Evolutionary conservation across 2,113 vertebrate genomes (phyloP), one percentile per base, ranked within the genome.

Genomic region (Triplophysa tibetana): DNA sequence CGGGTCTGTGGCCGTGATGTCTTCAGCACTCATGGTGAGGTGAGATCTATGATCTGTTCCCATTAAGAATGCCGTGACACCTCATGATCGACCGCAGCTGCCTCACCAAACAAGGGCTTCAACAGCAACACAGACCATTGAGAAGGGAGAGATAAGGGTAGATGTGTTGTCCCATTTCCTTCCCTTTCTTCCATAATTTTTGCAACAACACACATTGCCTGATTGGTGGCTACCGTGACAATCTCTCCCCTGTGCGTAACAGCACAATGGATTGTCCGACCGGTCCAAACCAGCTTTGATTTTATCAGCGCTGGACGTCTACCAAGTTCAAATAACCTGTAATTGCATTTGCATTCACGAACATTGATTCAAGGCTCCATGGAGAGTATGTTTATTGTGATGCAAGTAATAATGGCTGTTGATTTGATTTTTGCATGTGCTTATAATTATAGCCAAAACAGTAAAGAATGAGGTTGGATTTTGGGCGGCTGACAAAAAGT

Each of bases 11-110:
- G 79, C 78, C 73, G 60, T 38, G 75, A 74, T 84, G 61, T 73
- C 82, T 79, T 81, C 62, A 52, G 80, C 81, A 78, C 66, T 43
- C 24, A n/a, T 29, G 75, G 85, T 45, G 77, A 70, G 3, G 63
- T 61, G 78, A 75, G 63, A 75, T 69, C 78, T 70, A 75, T 91
- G 84, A 88, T 89, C 88, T 89, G 88, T 89, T 88, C 72, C 85
- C 88, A 73, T 54, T 80, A 65, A 77, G 83, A 81, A 83, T 82
- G 75, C 83, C 70, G 77, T 84, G 63, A 86, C 84, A 88, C 83
- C 81, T 79, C 73, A 84, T 48, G 65, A 81, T 77, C 78, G 75
- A 79, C 79, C 73, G 76, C 84, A 80, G 83, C 79, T 70, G 70
- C 43, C 29, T 81, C 69, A 54, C 81, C 81, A 85, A 79, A 86